Evolutionary conservation across 2,888 invertebrate genomes (phyloP).

Genomic region (Tridacna crocea): DNA sequence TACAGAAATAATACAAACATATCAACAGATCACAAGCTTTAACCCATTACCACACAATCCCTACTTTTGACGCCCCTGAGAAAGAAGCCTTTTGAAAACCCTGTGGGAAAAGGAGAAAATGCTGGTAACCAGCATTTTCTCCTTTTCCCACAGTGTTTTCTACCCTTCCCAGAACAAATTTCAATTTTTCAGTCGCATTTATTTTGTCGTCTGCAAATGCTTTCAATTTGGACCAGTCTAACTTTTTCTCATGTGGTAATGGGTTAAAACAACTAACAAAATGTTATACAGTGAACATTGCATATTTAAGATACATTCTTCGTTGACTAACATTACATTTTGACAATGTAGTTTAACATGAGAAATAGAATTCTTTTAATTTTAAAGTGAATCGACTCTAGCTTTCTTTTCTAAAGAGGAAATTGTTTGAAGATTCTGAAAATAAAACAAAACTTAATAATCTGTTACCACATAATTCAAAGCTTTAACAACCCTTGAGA

Average conservation of each 20-base stretch:
- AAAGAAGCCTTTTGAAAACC: no score
- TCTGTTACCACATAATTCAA: neutral
- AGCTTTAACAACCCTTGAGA: neutral
- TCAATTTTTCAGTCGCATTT: neutral
- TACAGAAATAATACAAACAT: no score
- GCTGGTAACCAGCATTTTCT: neutral
- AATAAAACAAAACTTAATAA: no score
- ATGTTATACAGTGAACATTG: neutral
- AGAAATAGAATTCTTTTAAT: neutral
- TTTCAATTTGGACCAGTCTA: no score
- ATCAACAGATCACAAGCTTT: no score
- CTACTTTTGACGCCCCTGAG: no score
- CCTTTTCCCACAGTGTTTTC: neutral
- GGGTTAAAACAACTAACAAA: neutral
- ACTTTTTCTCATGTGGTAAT: no score
- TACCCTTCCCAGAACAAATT: neutral
- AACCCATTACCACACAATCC: no score
- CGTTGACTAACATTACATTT: slow-evolving; percentile 11
- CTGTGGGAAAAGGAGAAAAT: neutral
- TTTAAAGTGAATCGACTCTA: no score
- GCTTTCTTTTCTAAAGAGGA: neutral
- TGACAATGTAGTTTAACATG: slow-evolving; percentile 2
- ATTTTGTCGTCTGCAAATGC: no score
- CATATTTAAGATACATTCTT: slow-evolving; percentile 3
- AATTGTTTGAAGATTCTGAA: slow-evolving; percentile 3